Conservation (phyloP, 2,797 vertebrate genomes). For the Pangasius djambal region DNA sequence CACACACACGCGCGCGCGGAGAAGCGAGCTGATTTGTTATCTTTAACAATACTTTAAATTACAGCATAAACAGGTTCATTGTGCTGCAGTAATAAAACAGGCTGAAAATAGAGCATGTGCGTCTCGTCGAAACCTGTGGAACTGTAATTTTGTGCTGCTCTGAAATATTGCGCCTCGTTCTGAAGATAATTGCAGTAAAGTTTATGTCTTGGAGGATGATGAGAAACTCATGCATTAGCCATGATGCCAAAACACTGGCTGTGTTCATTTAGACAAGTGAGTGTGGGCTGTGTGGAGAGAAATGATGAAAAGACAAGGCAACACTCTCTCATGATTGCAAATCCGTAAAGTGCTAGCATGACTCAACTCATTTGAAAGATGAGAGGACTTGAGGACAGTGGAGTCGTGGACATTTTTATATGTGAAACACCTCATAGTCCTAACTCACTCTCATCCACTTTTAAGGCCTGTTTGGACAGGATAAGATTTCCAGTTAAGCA, state of each 20-base stretch:
- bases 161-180: neutral
- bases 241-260: conserved; percentile 5
- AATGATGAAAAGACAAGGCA: conserved; percentile 24
- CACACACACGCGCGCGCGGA: conserved; percentile 24
- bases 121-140: neutral
- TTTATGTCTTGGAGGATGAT: conserved; percentile 2
- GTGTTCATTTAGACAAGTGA: conserved; percentile 23
- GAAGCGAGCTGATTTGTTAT: conserved; percentile 16
- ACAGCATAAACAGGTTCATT: conserved; percentile 26
- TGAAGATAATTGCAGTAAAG: conserved; percentile 20
- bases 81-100: conserved; percentile 8
- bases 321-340: neutral
- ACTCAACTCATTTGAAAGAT: conserved; percentile 14
- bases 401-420: neutral
- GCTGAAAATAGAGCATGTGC: conserved; percentile 5
- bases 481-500: neutral
- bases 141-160: conserved; percentile 14
- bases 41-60: conserved; percentile 26
- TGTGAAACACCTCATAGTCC: neutral
- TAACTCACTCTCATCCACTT: neutral
- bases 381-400: neutral
- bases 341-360: neutral
- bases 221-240: conserved; percentile 7
- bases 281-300: conserved; percentile 14
- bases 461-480: neutral